These are phyloP conservation scores for Ciona savignyi DNA, from an alignment of 23 tunicate genomes.

Conservation along the genomic window DNA sequence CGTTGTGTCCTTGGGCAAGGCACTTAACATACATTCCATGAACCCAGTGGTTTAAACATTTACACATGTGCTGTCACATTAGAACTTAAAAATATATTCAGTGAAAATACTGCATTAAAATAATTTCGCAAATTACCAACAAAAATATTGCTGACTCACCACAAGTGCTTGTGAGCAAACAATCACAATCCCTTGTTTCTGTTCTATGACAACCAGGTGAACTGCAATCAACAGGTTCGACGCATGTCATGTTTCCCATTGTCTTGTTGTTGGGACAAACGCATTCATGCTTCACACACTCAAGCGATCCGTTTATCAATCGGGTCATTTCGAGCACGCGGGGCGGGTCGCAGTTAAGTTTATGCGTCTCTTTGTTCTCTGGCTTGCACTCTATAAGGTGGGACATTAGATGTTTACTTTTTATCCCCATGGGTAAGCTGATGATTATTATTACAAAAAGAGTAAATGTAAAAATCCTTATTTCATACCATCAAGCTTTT, in stretches of 20 bases:
- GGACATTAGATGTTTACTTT: no score
- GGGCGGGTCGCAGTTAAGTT: neutral
- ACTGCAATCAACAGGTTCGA: neutral
- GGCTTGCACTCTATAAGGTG: conserved; percentile 8
- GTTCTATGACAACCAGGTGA: conserved; percentile 6
- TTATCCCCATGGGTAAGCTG: no score
- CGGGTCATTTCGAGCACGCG: neutral
- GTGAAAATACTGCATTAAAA: neutral
- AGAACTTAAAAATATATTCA: no score
- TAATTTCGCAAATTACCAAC: neutral
- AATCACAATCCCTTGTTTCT: neutral
- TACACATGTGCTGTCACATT: no score
- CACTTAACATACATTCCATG: no score
- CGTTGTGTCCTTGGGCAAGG: no score
- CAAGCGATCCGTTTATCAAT: neutral
- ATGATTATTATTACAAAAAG: no score
- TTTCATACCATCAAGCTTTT: no score
- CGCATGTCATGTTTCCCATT: neutral
- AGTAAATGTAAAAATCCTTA: no score
- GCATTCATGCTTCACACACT: conserved; percentile 3
- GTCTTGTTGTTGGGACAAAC: conserved; percentile 5
- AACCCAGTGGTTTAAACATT: no score
- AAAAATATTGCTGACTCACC: neutral
- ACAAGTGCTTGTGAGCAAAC: neutral
- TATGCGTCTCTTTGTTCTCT: neutral